Conservation (phyloP, 2,888 invertebrate species). For the Mesochorus sp. region DNA sequence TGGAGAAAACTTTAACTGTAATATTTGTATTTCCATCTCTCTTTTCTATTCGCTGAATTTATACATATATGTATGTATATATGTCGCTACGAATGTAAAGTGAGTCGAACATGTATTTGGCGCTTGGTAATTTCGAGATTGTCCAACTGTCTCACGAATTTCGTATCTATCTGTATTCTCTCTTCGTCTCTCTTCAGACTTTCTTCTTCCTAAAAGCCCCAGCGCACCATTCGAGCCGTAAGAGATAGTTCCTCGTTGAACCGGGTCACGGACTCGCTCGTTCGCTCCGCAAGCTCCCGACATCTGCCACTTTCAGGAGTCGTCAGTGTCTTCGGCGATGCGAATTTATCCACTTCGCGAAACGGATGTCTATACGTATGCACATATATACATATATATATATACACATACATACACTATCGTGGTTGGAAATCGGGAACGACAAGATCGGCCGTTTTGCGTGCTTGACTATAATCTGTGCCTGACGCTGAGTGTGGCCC, state of each 20-base stretch:
- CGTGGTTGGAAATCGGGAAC: constrained; percentile 55
- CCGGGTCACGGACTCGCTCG: constrained; percentile 58
- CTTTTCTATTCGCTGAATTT: not conserved
- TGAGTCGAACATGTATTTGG: constrained; percentile 5
- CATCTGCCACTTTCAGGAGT: constrained; percentile 63
- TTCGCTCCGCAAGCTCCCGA: constrained; percentile 57
- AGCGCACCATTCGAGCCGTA: constrained; percentile 9
- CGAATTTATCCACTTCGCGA: constrained; percentile 62
- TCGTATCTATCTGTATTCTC: not conserved
- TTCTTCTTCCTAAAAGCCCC: constrained; percentile 47
- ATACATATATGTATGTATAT: no score
- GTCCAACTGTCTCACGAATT: constrained; percentile 21
- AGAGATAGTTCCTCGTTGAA: constrained; percentile 55
- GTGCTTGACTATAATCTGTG: constrained; percentile 59
- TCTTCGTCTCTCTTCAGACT: not conserved
- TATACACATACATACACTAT: not conserved
- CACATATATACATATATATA: no score
- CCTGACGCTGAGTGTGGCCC: constrained; percentile 55
- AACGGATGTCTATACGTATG: constrained; percentile 39
- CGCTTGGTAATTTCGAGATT: constrained; percentile 29
- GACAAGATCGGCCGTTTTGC: constrained; percentile 59
- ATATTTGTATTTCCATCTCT: not conserved
- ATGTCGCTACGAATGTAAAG: not conserved
- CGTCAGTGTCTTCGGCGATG: constrained; percentile 64
- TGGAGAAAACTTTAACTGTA: not conserved